Base-by-base conservation (phyloP, 2,888 invertebrate genomes). In the Macrosoma leucophasiata region DNA sequence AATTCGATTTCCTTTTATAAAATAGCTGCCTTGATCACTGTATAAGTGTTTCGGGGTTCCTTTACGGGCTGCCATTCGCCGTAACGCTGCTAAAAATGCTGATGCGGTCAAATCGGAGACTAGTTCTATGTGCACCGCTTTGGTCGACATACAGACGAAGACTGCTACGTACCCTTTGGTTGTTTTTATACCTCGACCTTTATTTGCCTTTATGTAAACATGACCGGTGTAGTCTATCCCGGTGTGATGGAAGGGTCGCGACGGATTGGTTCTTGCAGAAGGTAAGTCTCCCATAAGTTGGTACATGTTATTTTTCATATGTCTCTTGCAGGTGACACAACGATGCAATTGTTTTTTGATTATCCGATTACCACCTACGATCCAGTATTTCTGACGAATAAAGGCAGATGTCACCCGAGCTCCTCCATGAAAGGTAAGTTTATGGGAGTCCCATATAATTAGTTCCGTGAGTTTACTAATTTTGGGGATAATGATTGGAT, bases 231-330 rank as follows among this genome's bases (percentile, higher is more conserved):
- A 38, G 14, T 46, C 43, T 2, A 46, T 33, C 1, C 41, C 41
- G 5, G 34, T 32, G 11, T 47, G 40, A 12, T 32, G n/a, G 21
- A 44, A 47, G 1, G 47, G 38, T 6, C 26, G 20, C 2, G 41
- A 24, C 2, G 25, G 36, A 12, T 40, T 37, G 1, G 25, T 25
- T 18, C 44, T 32, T 4, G 32, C 24, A 1, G 15, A 20, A 3
- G 44, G 47, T 34, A 43, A 33, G 13, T 48, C 36, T 10, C 44
- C 47, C 45, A 48, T 48, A 6, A 45, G 23, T 31, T 42, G 42
- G 3, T 33, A 2, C 7, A 29, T 30, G 27, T 17, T 35, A 3
- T 4, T 23, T 7, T 37, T 31, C 2, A 37, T 28, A 6, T 39
- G 29, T 13, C 25, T 27, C 26, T 21, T 36, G 12, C 41, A 45